Evolutionary conservation across 2,113 vertebrate genomes (phyloP).

Genomic region (Phyllopteryx taeniolatus): DNA sequence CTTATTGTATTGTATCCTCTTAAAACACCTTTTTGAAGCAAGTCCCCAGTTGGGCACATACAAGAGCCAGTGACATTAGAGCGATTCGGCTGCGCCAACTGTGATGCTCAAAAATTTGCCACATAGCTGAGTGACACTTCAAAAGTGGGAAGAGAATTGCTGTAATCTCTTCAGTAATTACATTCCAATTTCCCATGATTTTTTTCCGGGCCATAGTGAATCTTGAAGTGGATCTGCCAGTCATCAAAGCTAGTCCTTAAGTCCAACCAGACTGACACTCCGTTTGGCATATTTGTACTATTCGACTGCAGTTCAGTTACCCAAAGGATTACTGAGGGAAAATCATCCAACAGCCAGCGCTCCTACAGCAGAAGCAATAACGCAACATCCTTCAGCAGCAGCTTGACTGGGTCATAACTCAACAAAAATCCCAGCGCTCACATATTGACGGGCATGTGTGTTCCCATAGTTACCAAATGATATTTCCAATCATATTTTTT

Average conservation of each 20-base stretch:
- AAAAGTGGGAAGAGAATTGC: background rate
- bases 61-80: too few species aligned
- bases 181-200: background rate
- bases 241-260: background rate
- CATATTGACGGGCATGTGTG: conserved; percentile 4
- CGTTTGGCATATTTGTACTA: background rate
- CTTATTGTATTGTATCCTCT: too few species aligned
- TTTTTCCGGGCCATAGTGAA: too few species aligned
- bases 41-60: too few species aligned
- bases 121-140: background rate
- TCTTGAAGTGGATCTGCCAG: background rate
- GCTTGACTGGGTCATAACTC: background rate
- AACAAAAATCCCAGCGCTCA: background rate
- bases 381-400: background rate
- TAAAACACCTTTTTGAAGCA: too few species aligned
- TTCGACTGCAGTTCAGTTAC: background rate
- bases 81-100: background rate
- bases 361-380: background rate
- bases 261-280: background rate
- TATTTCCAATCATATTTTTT: background rate
- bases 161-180: background rate
- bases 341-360: background rate
- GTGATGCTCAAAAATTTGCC: background rate
- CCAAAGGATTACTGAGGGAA: background rate
- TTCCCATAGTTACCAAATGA: conserved; percentile 8